A percentile compares a stretch with the other conserved stretches of the same genome.
Evolutionary conservation across 2,113 vertebrate species (phyloP).

Genomic region (Naja naja): DNA sequence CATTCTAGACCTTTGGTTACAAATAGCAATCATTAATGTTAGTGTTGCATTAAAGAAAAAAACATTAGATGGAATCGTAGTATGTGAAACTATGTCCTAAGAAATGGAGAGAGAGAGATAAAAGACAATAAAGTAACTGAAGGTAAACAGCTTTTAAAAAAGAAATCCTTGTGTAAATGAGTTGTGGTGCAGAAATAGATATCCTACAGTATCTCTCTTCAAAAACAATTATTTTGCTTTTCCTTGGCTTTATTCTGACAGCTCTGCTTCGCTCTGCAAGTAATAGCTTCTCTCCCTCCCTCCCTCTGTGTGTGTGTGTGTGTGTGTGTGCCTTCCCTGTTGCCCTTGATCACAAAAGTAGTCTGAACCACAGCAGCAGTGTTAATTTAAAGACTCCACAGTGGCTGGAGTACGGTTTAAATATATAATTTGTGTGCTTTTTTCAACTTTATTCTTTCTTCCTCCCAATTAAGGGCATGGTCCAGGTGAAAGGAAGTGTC

Average conservation of each 20-base stretch:
- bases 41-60: background rate
- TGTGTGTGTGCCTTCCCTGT: background rate
- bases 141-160: background rate
- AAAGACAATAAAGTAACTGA: background rate
- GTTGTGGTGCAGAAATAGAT: background rate
- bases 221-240: constrained; percentile 1
- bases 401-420: background rate
- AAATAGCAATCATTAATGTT: background rate
- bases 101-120: background rate
- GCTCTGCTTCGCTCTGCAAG: background rate
- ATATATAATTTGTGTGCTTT: background rate
- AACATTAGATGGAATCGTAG: background rate
- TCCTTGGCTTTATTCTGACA: background rate
- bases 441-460: background rate
- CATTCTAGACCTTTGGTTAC: background rate
- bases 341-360: constrained; percentile 2
- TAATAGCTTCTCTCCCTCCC: background rate
- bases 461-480: background rate
- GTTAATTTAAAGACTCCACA: constrained; percentile 11
- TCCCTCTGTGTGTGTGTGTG: too few species aligned
- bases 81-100: background rate
- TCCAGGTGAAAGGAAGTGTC: background rate
- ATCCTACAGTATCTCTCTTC: background rate
- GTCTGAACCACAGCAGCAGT: background rate
- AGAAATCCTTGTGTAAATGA: background rate